Percentiles rank a stretch among this genome's conserved stretches.
Conservation (phyloP, 2,797 vertebrate genomes). For the Tapirus indicus region DNA sequence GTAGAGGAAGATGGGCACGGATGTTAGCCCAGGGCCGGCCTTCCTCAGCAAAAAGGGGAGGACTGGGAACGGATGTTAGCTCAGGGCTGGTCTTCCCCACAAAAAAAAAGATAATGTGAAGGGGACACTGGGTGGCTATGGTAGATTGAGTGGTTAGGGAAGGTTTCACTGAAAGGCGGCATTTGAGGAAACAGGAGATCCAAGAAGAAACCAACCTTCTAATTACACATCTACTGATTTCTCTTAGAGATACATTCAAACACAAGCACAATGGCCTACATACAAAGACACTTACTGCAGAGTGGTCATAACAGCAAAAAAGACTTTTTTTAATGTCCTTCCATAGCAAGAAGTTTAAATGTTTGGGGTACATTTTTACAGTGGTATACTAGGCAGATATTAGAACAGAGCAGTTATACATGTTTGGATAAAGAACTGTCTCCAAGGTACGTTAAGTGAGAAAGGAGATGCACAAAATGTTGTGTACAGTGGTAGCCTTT, state of each 20-base stretch:
- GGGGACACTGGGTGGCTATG: neutral
- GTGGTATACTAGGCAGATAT: neutral
- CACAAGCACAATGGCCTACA: neutral
- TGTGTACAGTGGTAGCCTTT: neutral
- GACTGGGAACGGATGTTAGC: too few species aligned
- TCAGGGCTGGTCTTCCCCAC: too few species aligned
- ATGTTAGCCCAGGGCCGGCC: too few species aligned
- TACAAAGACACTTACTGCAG: neutral
- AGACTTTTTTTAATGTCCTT: neutral
- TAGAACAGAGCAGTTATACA: neutral
- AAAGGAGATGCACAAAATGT: neutral
- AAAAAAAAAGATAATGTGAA: neutral
- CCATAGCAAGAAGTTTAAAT: neutral
- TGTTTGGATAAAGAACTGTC: neutral
- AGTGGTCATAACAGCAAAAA: neutral
- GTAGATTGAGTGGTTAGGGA: neutral
- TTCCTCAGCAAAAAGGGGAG: too few species aligned
- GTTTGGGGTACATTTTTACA: neutral
- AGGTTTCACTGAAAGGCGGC: neutral
- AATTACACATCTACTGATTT: neutral
- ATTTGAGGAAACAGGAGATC: neutral
- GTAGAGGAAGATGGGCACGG: too few species aligned
- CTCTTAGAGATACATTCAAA: neutral
- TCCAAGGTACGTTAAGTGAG: neutral
- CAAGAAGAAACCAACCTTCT: neutral